Conservation (phyloP, 1,140 invertebrate species). For the Caenorhabditis elegans region DNA sequence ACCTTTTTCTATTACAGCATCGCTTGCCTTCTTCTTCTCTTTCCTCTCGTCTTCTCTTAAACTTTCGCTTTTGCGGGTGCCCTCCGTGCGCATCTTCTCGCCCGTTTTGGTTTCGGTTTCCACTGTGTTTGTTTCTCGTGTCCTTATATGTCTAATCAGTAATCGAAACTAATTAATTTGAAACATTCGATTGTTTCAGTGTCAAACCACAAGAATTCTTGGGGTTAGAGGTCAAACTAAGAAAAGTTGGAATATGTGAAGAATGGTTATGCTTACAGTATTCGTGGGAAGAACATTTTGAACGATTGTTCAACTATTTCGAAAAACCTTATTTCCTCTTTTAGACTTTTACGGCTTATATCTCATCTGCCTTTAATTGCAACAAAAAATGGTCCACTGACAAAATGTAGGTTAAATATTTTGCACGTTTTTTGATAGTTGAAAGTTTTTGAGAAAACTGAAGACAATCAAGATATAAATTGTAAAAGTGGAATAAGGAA, state of each 20-base stretch:
- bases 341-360: no score
- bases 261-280: no score
- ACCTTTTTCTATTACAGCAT: slow-evolving; percentile 27
- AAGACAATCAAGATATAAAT: no score
- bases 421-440: no score
- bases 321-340: no score
- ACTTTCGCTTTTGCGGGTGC: background rate
- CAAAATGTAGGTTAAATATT: no score
- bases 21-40: background rate
- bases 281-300: no score
- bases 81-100: background rate
- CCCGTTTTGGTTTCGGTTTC: slow-evolving; percentile 26
- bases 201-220: background rate
- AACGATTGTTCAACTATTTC: no score
- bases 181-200: background rate
- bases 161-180: slow-evolving; percentile 19
- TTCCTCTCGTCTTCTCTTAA: background rate
- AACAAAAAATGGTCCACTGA: no score
- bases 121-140: background rate
- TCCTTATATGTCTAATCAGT: background rate
- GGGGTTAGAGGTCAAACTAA: background rate
- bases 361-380: no score
- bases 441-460: no score
- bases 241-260: background rate
- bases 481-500: no score